phyloP scores from a whole-genome alignment of 2,797 vertebrate species.

The Tarsius wallacei region DNA sequence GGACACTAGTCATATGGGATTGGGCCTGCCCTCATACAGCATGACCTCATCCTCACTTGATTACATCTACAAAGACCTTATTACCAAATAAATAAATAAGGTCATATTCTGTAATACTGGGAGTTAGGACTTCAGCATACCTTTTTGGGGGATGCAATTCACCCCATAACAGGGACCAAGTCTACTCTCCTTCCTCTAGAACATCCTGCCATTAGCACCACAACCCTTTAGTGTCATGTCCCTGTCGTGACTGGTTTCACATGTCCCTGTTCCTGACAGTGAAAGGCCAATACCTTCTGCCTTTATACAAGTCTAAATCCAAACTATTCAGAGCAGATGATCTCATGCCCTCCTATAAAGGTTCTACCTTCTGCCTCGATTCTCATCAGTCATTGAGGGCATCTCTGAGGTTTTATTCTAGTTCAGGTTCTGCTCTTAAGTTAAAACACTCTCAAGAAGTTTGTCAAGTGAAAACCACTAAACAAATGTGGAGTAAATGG shows the following conservation, averaged over 20 bases:
- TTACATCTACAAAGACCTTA: background rate
- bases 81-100: background rate
- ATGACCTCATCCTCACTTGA: background rate
- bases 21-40: background rate
- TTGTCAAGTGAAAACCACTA: conserved; percentile 41
- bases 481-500: background rate
- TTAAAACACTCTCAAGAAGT: conserved; percentile 30
- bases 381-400: background rate
- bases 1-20: background rate
- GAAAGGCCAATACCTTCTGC: background rate
- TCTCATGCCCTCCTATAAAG: background rate
- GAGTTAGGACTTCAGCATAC: background rate
- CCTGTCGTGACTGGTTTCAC: background rate
- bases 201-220: background rate
- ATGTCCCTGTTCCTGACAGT: background rate
- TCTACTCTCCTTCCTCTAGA: too few relatives aligned
- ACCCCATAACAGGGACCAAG: background rate
- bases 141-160: background rate
- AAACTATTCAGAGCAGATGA: background rate
- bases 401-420: conserved; percentile 15
- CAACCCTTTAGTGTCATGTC: background rate
- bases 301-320: background rate
- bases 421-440: background rate
- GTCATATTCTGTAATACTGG: background rate
- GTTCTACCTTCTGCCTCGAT: background rate